phyloP scores from a whole-genome alignment of 2,888 invertebrate genomes.

The Dolomedes plantarius region DNA sequence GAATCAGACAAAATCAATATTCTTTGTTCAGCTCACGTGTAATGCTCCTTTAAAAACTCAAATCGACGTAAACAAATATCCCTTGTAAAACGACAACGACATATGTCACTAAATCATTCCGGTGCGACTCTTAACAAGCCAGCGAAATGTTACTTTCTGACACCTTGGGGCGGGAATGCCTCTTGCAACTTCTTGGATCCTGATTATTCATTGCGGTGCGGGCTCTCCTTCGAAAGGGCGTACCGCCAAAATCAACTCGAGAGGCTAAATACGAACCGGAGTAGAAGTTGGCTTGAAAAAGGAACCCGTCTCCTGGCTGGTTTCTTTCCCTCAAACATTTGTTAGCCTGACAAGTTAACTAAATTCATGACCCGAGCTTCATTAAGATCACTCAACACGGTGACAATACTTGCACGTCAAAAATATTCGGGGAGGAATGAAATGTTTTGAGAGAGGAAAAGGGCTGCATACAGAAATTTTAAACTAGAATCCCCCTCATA shows the following conservation, averaged over 20 bases:
- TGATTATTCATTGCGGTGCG: background rate
- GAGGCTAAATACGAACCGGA: conserved; percentile 7
- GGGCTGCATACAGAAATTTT: too few relatives aligned
- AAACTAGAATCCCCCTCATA: too few relatives aligned
- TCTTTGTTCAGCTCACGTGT: background rate
- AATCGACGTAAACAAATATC: background rate
- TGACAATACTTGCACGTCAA: background rate
- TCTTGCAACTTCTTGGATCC: background rate
- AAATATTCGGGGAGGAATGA: background rate
- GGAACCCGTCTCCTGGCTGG: background rate
- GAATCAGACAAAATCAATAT: background rate
- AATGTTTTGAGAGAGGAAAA: too few relatives aligned
- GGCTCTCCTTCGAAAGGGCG: background rate
- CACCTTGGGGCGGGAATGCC: conserved; percentile 1
- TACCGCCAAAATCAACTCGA: conserved; percentile 10
- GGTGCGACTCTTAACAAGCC: conserved; percentile 35
- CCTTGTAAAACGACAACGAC: conserved; percentile 1
- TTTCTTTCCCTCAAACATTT: background rate
- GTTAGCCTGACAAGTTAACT: conserved; percentile 2
- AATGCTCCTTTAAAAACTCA: background rate
- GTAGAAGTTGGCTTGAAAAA: background rate
- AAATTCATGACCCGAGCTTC: background rate
- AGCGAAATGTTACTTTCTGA: conserved; percentile 30
- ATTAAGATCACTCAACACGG: conserved; percentile 3
- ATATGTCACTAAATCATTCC: conserved; percentile 24